These are phyloP conservation scores for Aphidius gifuensis DNA, from an alignment of 1,140 invertebrate genomes.

Conservation along the genomic window DNA sequence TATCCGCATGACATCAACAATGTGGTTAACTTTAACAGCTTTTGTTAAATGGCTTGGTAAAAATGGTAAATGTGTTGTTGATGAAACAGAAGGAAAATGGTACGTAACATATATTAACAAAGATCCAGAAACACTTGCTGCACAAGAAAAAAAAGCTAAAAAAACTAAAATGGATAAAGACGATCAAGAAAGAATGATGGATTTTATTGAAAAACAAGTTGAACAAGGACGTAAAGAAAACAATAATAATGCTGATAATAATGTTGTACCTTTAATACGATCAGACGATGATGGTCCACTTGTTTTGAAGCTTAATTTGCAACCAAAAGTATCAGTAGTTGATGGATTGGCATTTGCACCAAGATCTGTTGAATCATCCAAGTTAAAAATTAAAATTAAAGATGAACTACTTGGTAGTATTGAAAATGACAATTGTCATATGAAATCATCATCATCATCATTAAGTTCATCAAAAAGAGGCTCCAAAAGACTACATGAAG, in stretches of 20 bases:
- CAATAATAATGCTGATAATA: constrained; percentile 29
- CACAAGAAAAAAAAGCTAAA: constrained; percentile 73
- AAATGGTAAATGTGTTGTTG: constrained; percentile 88
- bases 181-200: constrained; percentile 83
- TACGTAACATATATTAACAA: constrained; percentile 94
- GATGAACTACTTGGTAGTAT: constrained; percentile 25
- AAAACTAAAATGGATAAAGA: constrained; percentile 95
- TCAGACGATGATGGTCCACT: constrained; percentile 45
- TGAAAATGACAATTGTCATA: constrained; percentile 9
- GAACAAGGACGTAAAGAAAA: constrained; percentile 62
- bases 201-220: constrained; percentile 84
- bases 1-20: constrained; percentile 97
- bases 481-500: neutral
- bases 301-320: constrained; percentile 46
- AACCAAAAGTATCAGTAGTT: constrained; percentile 31
- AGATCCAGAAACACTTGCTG: constrained; percentile 88
- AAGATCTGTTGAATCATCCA: constrained; percentile 17
- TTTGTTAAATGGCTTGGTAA: constrained; percentile 94
- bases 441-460: neutral
- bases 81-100: constrained; percentile 96
- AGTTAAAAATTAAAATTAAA: constrained; percentile 24
- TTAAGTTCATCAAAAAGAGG: no score
- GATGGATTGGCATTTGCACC: constrained; percentile 8
- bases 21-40: constrained; percentile 92
- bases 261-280: constrained; percentile 37